These are phyloP conservation scores for Triplophysa yarkandensis DNA, from an alignment of 2,797 vertebrate genomes.

Conservation along the genomic window DNA sequence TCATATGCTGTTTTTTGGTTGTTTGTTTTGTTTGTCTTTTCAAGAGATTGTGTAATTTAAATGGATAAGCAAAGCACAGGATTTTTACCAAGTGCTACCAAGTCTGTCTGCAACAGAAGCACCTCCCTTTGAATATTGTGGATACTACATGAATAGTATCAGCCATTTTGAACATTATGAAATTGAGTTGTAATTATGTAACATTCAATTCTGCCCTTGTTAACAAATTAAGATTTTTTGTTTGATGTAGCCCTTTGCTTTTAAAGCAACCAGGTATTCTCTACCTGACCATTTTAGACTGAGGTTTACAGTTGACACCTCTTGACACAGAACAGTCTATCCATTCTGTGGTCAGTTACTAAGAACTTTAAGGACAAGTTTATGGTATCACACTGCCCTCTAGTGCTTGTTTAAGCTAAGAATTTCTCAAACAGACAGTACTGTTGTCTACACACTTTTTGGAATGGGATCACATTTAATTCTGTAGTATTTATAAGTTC, in stretches of 20 bases:
- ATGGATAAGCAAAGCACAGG: constrained; percentile 45
- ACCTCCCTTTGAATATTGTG: constrained; percentile 67
- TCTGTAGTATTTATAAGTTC: not conserved
- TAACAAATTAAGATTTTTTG: constrained; percentile 1
- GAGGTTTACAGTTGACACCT: constrained; percentile 10
- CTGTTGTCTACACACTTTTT: not conserved
- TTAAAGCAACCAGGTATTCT: not conserved
- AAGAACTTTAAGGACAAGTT: not conserved
- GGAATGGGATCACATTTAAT: not conserved
- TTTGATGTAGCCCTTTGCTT: not conserved
- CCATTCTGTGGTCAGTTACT: not conserved
- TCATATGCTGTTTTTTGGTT: constrained; percentile 26
- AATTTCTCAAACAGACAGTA: not conserved
- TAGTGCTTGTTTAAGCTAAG: constrained; percentile 13
- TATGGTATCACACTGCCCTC: constrained; percentile 10
- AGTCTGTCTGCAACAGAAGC: constrained; percentile 56
- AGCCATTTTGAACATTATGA: constrained; percentile 43
- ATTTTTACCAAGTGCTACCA: constrained; percentile 37
- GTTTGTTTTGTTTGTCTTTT: constrained; percentile 47
- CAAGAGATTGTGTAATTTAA: constrained; percentile 45
- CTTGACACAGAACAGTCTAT: not conserved
- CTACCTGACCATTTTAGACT: not conserved
- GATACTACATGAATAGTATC: constrained; percentile 39
- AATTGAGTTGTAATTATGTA: constrained; percentile 16
- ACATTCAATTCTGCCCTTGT: not conserved